Evolutionary conservation across 2,113 vertebrate species (phyloP).

Genomic region (Nothoprocta pentlandii): DNA sequence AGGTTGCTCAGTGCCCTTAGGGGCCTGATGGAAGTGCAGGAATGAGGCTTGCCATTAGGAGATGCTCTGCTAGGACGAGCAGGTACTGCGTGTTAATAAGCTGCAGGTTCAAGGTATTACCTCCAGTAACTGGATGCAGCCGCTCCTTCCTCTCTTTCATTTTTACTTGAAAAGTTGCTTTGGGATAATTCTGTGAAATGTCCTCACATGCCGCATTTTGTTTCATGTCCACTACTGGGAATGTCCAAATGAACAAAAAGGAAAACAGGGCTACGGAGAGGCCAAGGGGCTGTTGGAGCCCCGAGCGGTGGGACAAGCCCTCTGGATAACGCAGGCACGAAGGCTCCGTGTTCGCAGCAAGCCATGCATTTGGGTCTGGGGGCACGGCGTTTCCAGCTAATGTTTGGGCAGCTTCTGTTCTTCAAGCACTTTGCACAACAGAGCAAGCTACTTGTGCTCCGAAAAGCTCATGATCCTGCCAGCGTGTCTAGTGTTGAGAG

Average conservation of each 20-base stretch:
- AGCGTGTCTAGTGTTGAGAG: background rate
- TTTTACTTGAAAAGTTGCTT: conserved; percentile 43
- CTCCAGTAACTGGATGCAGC: background rate
- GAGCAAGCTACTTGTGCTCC: background rate
- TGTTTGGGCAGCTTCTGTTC: conserved; percentile 7
- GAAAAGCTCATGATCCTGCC: background rate
- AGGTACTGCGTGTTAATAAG: background rate
- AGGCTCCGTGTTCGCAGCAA: background rate
- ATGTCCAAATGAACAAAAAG: background rate
- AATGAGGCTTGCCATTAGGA: background rate
- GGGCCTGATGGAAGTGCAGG: background rate
- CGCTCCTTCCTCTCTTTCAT: background rate
- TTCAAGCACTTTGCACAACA: background rate
- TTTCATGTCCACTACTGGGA: background rate
- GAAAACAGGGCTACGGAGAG: background rate
- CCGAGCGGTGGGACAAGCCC: fast-evolving
- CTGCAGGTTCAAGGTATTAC: background rate
- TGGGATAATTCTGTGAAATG: background rate
- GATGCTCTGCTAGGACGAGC: background rate
- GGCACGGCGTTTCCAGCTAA: background rate
- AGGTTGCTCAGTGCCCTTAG: fast-evolving
- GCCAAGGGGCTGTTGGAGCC: background rate
- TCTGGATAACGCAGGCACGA: background rate
- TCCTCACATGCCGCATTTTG: background rate
- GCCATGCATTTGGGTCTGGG: fast-evolving